phyloP scores from a whole-genome alignment of 2,888 invertebrate genomes.

The Idaea biselata region DNA sequence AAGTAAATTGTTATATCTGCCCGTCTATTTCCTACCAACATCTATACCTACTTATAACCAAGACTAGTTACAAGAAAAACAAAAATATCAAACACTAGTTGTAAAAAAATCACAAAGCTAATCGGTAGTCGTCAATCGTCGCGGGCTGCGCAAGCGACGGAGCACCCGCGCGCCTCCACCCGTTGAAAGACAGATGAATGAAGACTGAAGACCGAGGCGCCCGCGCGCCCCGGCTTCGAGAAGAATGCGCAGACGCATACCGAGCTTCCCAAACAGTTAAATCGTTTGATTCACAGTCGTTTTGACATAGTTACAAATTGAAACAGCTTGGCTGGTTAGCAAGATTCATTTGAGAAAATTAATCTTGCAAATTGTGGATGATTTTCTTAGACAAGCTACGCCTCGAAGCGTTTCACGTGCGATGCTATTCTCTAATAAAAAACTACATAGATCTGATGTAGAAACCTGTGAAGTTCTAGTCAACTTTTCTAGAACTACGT shows the following conservation, averaged over 20 bases:
- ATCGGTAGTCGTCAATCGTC: constrained; percentile 45
- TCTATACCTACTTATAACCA: not conserved
- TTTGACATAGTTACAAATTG: not conserved
- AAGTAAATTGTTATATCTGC: too few relatives aligned
- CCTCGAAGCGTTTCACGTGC: too few relatives aligned
- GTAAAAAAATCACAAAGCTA: constrained; percentile 35
- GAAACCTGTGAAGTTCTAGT: too few relatives aligned
- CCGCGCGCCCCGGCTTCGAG: constrained; percentile 32
- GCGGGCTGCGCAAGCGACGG: constrained; percentile 21
- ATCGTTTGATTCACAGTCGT: constrained; percentile 4
- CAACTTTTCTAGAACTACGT: too few relatives aligned
- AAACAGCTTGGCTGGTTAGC: not conserved
- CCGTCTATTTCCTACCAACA: not conserved
- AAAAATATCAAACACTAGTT: constrained; percentile 21
- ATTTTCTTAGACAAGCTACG: not conserved
- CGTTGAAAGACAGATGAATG: constrained; percentile 66
- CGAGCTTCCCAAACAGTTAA: constrained; percentile 12
- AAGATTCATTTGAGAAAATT: not conserved
- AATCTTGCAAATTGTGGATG: not conserved
- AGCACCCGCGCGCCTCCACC: constrained; percentile 32
- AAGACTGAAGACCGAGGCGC: constrained; percentile 37
- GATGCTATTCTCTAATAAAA: too few relatives aligned
- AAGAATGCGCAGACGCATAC: constrained; percentile 35
- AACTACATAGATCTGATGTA: too few relatives aligned
- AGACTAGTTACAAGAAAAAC: constrained; percentile 11